These are phyloP conservation scores for Riparia riparia DNA, from an alignment of 2,113 vertebrate genomes.

Conservation along the genomic window DNA sequence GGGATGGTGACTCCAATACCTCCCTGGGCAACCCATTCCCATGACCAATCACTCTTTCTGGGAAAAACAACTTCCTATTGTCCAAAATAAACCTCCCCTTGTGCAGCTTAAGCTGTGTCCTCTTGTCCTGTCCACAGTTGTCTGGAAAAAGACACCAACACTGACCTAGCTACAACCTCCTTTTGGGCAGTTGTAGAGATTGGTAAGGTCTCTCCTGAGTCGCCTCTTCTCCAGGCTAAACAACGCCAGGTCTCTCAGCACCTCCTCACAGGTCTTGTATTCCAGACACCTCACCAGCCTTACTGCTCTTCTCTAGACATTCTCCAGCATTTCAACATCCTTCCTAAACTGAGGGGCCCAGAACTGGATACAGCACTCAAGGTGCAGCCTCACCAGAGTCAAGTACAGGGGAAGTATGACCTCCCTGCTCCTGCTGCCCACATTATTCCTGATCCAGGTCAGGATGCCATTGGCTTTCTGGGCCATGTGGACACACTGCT, in stretches of 20 bases:
- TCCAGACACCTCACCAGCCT: background rate
- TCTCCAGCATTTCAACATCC: background rate
- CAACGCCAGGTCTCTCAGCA: background rate
- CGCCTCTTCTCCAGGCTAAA: background rate
- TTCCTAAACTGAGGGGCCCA: background rate
- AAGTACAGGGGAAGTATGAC: rapidly evolving
- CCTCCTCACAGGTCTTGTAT: background rate
- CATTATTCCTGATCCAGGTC: background rate
- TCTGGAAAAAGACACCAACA: background rate
- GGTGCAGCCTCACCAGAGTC: rapidly evolving
- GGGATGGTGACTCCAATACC: background rate
- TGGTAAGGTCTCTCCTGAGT: background rate
- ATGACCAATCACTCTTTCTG: background rate
- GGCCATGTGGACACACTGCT: background rate
- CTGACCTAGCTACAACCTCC: background rate
- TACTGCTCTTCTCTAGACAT: background rate
- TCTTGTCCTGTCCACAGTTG: background rate
- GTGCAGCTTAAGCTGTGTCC: background rate
- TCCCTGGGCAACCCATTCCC: background rate
- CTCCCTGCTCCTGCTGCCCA: background rate
- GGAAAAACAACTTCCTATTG: background rate
- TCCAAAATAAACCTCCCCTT: background rate
- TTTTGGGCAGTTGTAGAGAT: rapidly evolving
- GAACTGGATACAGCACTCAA: background rate
- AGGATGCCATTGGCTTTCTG: background rate